phyloP scores from a whole-genome alignment of 2,113 vertebrate species.

The Buteo buteo region DNA sequence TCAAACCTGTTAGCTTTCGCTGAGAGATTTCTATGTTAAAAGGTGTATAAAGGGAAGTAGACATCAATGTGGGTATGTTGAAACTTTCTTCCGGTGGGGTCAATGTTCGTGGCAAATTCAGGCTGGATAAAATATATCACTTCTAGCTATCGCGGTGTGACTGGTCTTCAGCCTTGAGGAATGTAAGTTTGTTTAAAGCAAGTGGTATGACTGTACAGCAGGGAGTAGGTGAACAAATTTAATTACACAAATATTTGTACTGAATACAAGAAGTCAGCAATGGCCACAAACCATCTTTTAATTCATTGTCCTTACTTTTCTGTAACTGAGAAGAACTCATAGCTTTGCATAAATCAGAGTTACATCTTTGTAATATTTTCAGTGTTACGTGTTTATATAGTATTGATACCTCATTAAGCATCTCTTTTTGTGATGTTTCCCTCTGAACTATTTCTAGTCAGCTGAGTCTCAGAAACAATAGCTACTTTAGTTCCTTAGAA shows the following conservation, averaged over 20 bases:
- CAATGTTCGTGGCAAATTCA: background rate
- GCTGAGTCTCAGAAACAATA: background rate
- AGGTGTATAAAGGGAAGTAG: background rate
- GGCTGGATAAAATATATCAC: background rate
- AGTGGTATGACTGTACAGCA: background rate
- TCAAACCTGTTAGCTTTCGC: background rate
- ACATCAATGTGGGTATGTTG: fast-evolving
- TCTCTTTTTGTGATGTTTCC: background rate
- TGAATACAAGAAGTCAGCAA: background rate
- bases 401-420: background rate
- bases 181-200: background rate
- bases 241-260: background rate
- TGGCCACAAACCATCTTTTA: background rate
- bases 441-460: background rate
- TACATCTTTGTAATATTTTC: background rate
- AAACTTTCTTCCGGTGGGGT: background rate
- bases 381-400: background rate
- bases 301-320: background rate
- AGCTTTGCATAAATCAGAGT: background rate
- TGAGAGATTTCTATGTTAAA: fast-evolving
- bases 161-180: background rate
- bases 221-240: background rate
- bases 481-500: background rate
- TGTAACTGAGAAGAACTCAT: background rate
- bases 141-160: fast-evolving